Percentiles rank a stretch among this genome's conserved stretches.
Conservation (phyloP, 2,797 vertebrate species). For the Leucoraja ocellata region DNA sequence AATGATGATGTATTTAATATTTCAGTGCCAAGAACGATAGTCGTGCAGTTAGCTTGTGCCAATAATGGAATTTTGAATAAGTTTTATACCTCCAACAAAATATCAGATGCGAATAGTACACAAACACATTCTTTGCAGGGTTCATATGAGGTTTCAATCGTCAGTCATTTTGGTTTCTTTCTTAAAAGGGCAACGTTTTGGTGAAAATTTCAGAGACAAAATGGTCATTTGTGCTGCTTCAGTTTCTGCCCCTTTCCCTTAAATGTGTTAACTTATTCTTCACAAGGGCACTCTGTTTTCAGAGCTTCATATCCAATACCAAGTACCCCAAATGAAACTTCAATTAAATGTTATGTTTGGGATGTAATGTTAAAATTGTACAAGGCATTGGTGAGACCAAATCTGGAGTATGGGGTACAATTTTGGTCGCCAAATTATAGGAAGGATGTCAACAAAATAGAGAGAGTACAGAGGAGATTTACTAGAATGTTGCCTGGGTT, state of each 20-base stretch:
- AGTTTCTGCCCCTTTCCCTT: background rate
- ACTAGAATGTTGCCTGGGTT: too few species aligned
- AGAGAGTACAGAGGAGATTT: too few species aligned
- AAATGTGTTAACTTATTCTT: background rate
- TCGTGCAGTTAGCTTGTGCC: too few species aligned
- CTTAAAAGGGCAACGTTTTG: background rate
- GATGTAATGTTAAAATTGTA: too few species aligned
- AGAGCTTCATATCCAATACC: background rate
- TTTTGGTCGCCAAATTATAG: too few species aligned
- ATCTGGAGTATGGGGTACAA: too few species aligned
- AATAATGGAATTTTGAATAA: background rate
- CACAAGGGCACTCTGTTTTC: background rate
- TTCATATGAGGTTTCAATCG: background rate
- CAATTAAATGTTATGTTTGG: too few species aligned
- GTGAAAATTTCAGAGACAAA: background rate
- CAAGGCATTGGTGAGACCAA: too few species aligned
- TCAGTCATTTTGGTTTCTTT: background rate
- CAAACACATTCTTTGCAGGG: background rate
- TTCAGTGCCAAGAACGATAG: background rate
- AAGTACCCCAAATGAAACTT: background rate
- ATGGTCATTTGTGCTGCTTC: background rate
- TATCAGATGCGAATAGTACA: background rate
- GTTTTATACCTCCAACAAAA: background rate
- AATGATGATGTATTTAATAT: background rate
- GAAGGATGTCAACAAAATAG: too few species aligned